Evolutionary conservation across 2,113 vertebrate genomes (phyloP).

Genomic region (Nycticryphes semicollaris): DNA sequence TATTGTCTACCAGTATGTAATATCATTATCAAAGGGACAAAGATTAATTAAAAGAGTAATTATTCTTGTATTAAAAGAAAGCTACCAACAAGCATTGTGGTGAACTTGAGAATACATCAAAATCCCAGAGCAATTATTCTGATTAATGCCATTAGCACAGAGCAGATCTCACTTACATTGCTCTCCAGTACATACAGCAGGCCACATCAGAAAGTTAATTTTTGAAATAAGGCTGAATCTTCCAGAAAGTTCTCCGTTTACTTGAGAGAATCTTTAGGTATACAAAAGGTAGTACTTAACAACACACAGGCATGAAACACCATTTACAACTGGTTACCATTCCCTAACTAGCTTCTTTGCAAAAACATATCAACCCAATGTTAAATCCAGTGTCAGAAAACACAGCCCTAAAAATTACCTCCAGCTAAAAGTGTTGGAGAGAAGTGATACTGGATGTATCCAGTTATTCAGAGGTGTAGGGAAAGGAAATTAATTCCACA

Average conservation of each 20-base stretch:
- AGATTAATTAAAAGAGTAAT: neutral
- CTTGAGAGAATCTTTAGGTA: neutral
- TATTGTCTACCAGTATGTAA: neutral
- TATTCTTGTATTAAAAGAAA: constrained; percentile 14
- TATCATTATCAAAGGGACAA: constrained; percentile 29
- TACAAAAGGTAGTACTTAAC: neutral
- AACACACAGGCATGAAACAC: neutral
- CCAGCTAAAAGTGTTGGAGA: neutral
- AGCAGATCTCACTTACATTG: neutral
- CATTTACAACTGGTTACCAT: neutral
- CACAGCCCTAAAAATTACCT: neutral
- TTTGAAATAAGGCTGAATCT: neutral
- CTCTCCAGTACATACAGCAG: neutral
- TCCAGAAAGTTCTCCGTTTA: neutral
- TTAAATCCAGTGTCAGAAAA: neutral
- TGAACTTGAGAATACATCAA: constrained; percentile 4
- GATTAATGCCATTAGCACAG: neutral
- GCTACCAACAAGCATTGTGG: neutral
- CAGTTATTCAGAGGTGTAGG: neutral
- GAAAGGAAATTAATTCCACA: neutral
- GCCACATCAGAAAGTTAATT: neutral
- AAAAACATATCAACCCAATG: neutral
- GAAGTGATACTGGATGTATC: neutral
- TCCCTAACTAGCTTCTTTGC: neutral
- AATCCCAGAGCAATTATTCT: constrained; percentile 18